These are phyloP conservation scores for Xyliphius kryptos DNA, from an alignment of 2,113 vertebrate species.

Conservation along the genomic window DNA sequence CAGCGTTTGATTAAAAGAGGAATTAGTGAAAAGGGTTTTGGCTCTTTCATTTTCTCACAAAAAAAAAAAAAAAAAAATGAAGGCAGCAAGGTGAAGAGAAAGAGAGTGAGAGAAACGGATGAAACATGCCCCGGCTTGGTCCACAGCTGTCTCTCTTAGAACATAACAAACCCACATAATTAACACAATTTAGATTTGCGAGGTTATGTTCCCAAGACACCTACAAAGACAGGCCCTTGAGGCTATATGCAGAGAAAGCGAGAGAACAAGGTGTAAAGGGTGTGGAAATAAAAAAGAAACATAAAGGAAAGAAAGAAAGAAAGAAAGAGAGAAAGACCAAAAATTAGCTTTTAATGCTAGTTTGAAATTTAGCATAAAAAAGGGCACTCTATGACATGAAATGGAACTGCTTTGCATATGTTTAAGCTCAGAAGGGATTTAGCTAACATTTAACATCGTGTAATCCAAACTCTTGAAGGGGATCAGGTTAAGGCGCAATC, in stretches of 20 bases:
- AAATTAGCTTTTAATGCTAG: slow-evolving; percentile 25
- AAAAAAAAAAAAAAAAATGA: no score
- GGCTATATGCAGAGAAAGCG: slow-evolving; percentile 34
- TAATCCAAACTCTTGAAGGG: slow-evolving; percentile 62
- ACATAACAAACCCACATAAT: slow-evolving; percentile 61
- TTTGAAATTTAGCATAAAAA: slow-evolving; percentile 21
- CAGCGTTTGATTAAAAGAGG: slow-evolving; percentile 52
- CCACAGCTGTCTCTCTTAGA: slow-evolving; percentile 57
- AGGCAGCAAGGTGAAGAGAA: slow-evolving; percentile 12
- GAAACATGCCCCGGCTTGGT: slow-evolving; percentile 57
- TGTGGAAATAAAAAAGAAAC: no score
- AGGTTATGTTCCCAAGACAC: slow-evolving; percentile 54
- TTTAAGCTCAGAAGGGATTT: slow-evolving; percentile 57
- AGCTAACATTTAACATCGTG: slow-evolving; percentile 53
- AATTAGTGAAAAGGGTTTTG: slow-evolving; percentile 49
- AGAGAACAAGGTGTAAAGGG: slow-evolving; percentile 15
- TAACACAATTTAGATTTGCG: slow-evolving; percentile 61
- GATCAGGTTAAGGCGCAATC: slow-evolving; percentile 51
- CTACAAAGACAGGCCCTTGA: slow-evolving; percentile 53
- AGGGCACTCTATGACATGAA: slow-evolving; percentile 25
- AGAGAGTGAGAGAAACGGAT: slow-evolving; percentile 55
- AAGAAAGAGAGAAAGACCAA: no score
- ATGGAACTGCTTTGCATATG: slow-evolving; percentile 38
- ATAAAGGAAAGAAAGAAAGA: no score
- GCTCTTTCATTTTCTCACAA: not conserved